phyloP scores from a whole-genome alignment of 2,888 invertebrate species.

The Trichogramma evanescens region DNA sequence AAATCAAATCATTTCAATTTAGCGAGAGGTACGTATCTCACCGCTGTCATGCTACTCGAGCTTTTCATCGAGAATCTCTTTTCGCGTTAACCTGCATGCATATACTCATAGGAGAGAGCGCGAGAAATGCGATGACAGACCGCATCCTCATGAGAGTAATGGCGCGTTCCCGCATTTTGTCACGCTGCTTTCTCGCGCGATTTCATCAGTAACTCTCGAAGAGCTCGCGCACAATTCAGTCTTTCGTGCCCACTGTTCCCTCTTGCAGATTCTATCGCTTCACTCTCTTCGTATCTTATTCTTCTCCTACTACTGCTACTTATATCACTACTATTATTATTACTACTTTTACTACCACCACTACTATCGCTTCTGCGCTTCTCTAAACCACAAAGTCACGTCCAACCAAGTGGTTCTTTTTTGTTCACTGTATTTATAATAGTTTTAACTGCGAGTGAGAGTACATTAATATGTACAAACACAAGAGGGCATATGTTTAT shows the following conservation, averaged over 20 bases:
- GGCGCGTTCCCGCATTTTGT: slow-evolving; percentile 27
- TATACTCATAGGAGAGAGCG: background rate
- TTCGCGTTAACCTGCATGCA: background rate
- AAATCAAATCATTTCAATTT: slow-evolving; percentile 42
- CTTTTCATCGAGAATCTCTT: background rate
- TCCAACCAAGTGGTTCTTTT: background rate
- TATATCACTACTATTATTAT: too few relatives aligned
- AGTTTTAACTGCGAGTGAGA: background rate
- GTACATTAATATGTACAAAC: background rate
- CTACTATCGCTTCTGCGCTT: too few relatives aligned
- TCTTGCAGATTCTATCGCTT: slow-evolving; percentile 10
- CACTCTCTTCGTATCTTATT: too few relatives aligned
- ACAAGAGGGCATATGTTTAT: background rate
- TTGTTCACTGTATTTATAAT: background rate
- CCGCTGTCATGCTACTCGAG: background rate
- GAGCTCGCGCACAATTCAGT: background rate
- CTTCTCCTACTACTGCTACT: too few relatives aligned
- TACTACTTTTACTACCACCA: too few relatives aligned
- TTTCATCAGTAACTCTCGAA: slow-evolving; percentile 7
- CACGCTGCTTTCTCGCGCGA: slow-evolving; percentile 22
- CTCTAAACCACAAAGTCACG: too few relatives aligned
- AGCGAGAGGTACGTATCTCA: slow-evolving; percentile 13
- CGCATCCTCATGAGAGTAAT: slow-evolving; percentile 47
- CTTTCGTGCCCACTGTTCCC: slow-evolving; percentile 1
- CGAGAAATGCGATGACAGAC: background rate